Base-by-base conservation (phyloP, 2,888 invertebrate species). In the Criorhina ranunculi region DNA sequence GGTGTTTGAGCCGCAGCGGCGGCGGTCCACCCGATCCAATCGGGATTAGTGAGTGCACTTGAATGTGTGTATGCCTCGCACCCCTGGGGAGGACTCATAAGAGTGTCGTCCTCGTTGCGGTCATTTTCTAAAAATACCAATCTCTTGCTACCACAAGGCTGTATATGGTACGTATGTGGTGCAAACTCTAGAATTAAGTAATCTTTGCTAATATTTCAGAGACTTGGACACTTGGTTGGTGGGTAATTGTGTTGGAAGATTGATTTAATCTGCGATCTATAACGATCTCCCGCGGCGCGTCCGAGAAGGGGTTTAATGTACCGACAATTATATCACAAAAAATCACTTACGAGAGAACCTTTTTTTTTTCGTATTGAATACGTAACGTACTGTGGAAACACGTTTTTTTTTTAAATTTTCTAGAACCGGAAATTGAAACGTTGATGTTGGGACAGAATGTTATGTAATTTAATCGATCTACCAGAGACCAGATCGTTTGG, bases 171-270 rank as follows among this genome's bases (percentile, higher is more conserved):
- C 75, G 62, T 35, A 75, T 55, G 64, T 53, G 75, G 33, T 59
- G 53, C 75, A 75, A 70, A 46, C 51, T 70, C 75, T 85, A 85
- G 75, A 80, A 85, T 85, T 85, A 85, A 85, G 85, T 85, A 85
- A 85, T 85, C 85, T 85, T 40, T 80, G 80, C 49, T 85, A 85
- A 85, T 85, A 85, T 85, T 80, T 85, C 85, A 85, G 44, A 64
- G 70, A 66, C 75, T 24, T 80, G 85, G 85, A 85, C 85, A 85
- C 79, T 85, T 85, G 70, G 80, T 70, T 75, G 80, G 42, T 70
- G 70, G 85, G 80, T 85, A 85, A 85, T 85, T 85, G 80, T 80
- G 80, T 29, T 72, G 51, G 17, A 35, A 70, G 85, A 85, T 85
- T 80, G 80, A 80, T 80, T 80, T 79, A 80, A 85, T 80, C 70